A percentile compares a stretch with the other conserved stretches of the same genome.
phyloP scores from a whole-genome alignment of 1,140 invertebrate species.

The Leguminivora glycinivorella region DNA sequence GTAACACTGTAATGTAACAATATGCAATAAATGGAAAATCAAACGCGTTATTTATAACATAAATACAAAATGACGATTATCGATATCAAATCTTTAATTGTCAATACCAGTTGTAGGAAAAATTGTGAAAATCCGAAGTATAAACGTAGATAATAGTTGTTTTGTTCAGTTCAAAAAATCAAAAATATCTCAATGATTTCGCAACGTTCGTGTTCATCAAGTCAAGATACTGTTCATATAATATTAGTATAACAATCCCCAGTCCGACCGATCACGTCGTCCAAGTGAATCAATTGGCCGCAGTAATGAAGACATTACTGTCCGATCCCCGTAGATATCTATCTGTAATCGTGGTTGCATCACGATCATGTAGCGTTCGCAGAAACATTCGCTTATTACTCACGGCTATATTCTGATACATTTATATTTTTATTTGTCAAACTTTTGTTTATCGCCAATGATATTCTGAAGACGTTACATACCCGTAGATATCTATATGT shows the following conservation, averaged over 20 bases:
- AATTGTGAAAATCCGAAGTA: too few species aligned
- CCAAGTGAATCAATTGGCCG: slow-evolving; percentile 42
- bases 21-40: too few species aligned
- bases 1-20: too few species aligned
- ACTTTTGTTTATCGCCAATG: not conserved
- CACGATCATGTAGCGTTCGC: slow-evolving; percentile 38
- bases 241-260: not conserved
- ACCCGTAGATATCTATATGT: slow-evolving; percentile 40
- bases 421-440: too few species aligned
- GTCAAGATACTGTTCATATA: not conserved
- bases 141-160: too few species aligned
- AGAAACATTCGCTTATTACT: slow-evolving; percentile 6
- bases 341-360: slow-evolving; percentile 43
- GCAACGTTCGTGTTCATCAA: not conserved
- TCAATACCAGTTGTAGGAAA: too few species aligned
- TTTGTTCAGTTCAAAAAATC: too few species aligned
- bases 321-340: slow-evolving; percentile 38
- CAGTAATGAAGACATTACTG: slow-evolving; percentile 51
- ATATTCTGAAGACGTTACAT: slow-evolving; percentile 53
- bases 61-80: too few species aligned
- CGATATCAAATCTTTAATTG: too few species aligned
- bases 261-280: slow-evolving; percentile 16
- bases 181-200: too few species aligned
- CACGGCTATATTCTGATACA: not conserved
- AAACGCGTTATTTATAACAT: too few species aligned